phyloP scores from a whole-genome alignment of 2,113 vertebrate species.

The Cheirogaleus medius region DNA sequence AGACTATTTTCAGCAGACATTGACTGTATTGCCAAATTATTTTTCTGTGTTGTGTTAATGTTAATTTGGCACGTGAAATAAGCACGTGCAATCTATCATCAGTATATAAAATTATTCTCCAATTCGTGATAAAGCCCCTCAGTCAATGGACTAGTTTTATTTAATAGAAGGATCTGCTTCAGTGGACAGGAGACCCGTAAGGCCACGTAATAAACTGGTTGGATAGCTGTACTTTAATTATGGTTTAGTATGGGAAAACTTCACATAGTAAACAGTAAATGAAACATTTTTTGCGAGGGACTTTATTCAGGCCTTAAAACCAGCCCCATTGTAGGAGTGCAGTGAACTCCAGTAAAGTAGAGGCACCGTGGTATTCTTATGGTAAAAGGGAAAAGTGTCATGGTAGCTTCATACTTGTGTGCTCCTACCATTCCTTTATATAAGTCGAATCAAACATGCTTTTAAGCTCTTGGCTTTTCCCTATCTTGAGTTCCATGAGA shows the following conservation, averaged over 20 bases:
- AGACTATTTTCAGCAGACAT: conserved; percentile 24
- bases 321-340: neutral
- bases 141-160: conserved; percentile 57
- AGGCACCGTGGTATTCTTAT: neutral
- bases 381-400: neutral
- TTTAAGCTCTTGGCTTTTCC: neutral
- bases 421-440: neutral
- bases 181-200: conserved; percentile 56
- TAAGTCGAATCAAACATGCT: neutral
- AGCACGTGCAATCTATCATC: neutral
- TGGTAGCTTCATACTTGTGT: neutral
- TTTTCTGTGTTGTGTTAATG: conserved; percentile 6
- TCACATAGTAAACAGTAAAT: conserved; percentile 59
- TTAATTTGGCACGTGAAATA: conserved; percentile 15
- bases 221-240: conserved; percentile 66
- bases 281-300: conserved; percentile 18
- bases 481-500: neutral
- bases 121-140: conserved; percentile 51
- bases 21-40: conserved; percentile 6
- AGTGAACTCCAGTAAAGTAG: neutral
- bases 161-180: conserved; percentile 45
- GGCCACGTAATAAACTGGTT: conserved; percentile 64
- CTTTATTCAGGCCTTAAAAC: neutral
- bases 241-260: conserved; percentile 70
- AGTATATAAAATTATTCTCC: conserved; percentile 35